phyloP scores from a whole-genome alignment of 2,888 invertebrate species.

The Dryobotodes eremita region DNA sequence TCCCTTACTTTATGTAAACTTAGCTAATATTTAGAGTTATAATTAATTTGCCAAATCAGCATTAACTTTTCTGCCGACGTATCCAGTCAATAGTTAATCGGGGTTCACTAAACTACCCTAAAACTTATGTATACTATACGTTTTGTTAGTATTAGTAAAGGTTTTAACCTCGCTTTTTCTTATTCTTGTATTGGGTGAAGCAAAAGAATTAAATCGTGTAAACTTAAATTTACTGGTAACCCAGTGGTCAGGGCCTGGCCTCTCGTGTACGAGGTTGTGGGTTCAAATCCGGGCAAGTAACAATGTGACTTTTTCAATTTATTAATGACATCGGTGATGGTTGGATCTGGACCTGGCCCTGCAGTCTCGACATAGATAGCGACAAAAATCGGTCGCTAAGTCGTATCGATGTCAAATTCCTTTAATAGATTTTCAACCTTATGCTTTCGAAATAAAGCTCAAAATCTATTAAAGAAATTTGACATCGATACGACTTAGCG shows the following conservation, averaged over 20 bases:
- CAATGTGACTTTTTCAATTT: not conserved
- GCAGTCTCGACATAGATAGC: too few species aligned
- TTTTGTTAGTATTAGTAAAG: not conserved
- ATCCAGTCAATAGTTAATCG: not conserved
- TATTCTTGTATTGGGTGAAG: not conserved
- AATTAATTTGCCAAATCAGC: conserved; percentile 3
- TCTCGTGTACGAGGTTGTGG: too few species aligned
- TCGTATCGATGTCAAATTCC: too few species aligned
- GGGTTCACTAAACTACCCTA: not conserved
- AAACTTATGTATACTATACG: not conserved
- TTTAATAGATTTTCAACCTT: too few species aligned
- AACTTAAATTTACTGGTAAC: not conserved
- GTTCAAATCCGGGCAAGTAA: too few species aligned
- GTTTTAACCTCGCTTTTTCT: not conserved
- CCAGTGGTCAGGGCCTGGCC: not conserved
- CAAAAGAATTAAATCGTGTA: not conserved
- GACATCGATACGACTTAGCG: too few species aligned
- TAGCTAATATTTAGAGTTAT: not conserved
- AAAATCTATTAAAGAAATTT: too few species aligned
- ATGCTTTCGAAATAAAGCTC: too few species aligned
- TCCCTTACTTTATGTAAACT: not conserved
- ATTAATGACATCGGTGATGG: too few species aligned
- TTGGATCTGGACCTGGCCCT: too few species aligned
- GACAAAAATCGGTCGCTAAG: too few species aligned
- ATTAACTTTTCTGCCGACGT: not conserved